Evolutionary conservation across 23 tunicate genomes (phyloP), one percentile per base, ranked within the genome.

Genomic region (Clavelina lepadiformis): DNA sequence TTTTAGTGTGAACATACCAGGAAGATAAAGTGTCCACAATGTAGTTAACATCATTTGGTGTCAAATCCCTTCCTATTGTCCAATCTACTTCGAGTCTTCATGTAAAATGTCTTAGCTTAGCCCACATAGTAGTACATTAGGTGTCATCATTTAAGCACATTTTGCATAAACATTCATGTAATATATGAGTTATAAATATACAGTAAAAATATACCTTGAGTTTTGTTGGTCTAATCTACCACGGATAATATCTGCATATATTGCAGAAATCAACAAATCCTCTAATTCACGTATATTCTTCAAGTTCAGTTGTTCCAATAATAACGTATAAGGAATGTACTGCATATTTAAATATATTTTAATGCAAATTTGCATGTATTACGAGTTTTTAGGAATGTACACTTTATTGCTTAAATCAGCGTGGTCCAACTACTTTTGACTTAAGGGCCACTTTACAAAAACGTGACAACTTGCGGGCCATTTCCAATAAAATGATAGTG

Each of bases 11-110:
- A 18, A 34, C 59, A n/a, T 57, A 77, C 96, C 96, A 87, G 37
- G 77, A 56, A 1, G 65, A 37, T 28, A 87, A 66, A 19, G 87
- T 73, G 3, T 67, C 50, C 27, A 76, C 58, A 7, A 87, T 80
- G 57, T 62, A 68, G 56, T 79, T 77, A 70, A 87, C 34, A 44
- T 73, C 80, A 13, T 74, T 72, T 19, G 77, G 73, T 3, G 63
- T 71, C 31, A 87, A 52, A 61, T 87, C 96, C 41, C 96, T 59
- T 51, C 96, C 96, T 32, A 79, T 87, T 45, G 96, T 73, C 96
- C 96, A 87, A 35, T 87, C 96, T 2, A 87, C 86, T 65, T 87
- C 96, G 20, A 87, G 53, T 27, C 68, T 52, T 13, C 27, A 73
- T 8, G 20, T 13, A 31, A 69, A 69, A 64, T 5, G 22, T 5